A percentile compares a stretch with the other conserved stretches of the same genome.
phyloP scores from a whole-genome alignment of 2,113 vertebrate genomes.

The Pteropus alecto region DNA sequence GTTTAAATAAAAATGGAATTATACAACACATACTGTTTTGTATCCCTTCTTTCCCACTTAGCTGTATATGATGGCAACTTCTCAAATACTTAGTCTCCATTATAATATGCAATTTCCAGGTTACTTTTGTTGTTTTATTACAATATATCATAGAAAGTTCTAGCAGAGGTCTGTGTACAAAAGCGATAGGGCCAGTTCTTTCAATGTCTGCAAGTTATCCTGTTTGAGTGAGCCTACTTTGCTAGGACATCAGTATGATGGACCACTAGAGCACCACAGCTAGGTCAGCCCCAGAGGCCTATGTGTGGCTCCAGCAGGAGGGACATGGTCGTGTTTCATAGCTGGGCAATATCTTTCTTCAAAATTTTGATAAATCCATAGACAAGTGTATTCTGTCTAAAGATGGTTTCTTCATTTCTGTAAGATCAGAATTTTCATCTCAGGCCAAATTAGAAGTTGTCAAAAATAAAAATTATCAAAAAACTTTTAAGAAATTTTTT shows the following conservation, averaged over 20 bases:
- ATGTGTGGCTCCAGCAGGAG: not conserved
- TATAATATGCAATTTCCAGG: not conserved
- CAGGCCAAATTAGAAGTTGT: not conserved
- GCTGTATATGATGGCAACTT: not conserved
- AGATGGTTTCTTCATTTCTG: not conserved
- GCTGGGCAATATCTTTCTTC: not conserved
- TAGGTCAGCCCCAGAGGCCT: not conserved
- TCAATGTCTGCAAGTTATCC: not conserved
- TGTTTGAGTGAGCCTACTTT: too few relatives aligned
- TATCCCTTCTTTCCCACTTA: not conserved
- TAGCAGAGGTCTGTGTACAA: not conserved
- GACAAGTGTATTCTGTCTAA: not conserved
- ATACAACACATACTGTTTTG: not conserved
- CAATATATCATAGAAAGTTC: not conserved
- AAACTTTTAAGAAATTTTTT: not conserved
- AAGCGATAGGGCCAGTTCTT: not conserved
- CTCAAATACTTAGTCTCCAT: not conserved
- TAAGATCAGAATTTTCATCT: not conserved
- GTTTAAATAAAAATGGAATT: constrained; percentile 25
- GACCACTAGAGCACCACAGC: rapidly evolving
- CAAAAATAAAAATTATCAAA: not conserved
- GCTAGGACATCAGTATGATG: not conserved
- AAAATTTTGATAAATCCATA: not conserved
- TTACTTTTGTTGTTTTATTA: not conserved
- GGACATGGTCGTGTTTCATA: not conserved